Base-by-base conservation (phyloP, 2,113 vertebrate species). In the Ailurus styani region DNA sequence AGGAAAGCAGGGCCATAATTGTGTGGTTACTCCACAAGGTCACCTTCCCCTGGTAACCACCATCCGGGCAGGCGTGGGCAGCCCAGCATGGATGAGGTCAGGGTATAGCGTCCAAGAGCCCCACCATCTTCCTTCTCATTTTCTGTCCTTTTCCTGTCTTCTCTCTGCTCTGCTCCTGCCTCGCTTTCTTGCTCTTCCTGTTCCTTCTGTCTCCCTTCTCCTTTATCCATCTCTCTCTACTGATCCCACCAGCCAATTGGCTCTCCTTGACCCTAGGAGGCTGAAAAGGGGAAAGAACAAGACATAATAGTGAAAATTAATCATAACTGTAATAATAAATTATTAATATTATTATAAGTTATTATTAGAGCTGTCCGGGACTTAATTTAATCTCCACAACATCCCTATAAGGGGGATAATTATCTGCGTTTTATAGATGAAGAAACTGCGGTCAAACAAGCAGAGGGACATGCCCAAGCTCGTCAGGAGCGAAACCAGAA, bases 381-480 rank as follows among this genome's bases (percentile, higher is more conserved):
- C 60, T 97, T 95, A 25, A 96, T 96, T 60, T 77, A 89, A 89
- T 79, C 94, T 42, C 52, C 37, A 93, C 72, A 85, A 34, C 82
- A 60, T 60, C 54, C 40, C 54, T 62, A 40, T 94, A 83, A 87
- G 25, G 47, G 13, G 57, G 77, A 90, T 78, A 86, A 93, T 90
- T 34, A 75, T 20, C 23, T 79, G 20, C 34, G 45, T 83, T 83
- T 94, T 90, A 52, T 40, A 95, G 78, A 88, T 45, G 66, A 97
- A 68, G 34, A 91, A 29, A 60, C 42, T 27, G 68, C 87, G 54
- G 68, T 57, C 87, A 17, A 64, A 50, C 10, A 20, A 88, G 64
- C 54, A 50, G 75, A 55, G 0, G 40, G 25, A 60, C 37, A 7
- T 52, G 42, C 29, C 83, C 23, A 14, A 18, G 21, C 37, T 68